A percentile compares a stretch with the other conserved stretches of the same genome.
Conservation (phyloP, 1,140 invertebrate genomes). For the Diorhabda sublineata region DNA sequence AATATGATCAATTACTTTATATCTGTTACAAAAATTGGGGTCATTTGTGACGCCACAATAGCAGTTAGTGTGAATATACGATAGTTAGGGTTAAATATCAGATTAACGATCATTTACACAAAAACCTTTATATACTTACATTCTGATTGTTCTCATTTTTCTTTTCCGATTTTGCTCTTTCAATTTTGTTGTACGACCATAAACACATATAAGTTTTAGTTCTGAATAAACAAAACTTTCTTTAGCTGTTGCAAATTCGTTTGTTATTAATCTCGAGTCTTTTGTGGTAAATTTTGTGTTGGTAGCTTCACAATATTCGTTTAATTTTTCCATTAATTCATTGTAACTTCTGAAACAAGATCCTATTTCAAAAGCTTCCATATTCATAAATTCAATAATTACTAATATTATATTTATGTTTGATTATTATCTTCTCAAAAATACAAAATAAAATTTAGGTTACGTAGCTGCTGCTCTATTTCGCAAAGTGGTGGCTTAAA, state of each 20-base stretch:
- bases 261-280: slow-evolving; percentile 17
- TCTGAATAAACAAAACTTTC: slow-evolving; percentile 21
- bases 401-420: too few species aligned
- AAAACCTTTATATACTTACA: neutral
- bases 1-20: too few species aligned
- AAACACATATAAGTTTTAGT: slow-evolving; percentile 13
- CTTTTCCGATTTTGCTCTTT: slow-evolving; percentile 3
- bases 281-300: slow-evolving; percentile 17
- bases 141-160: slow-evolving; percentile 18
- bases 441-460: neutral
- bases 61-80: too few species aligned
- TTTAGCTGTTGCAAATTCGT: slow-evolving; percentile 15
- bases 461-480: too few species aligned
- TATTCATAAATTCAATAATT: neutral
- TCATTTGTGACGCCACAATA: too few species aligned
- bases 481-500: too few species aligned
- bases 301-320: slow-evolving; percentile 9
- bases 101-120: too few species aligned
- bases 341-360: slow-evolving; percentile 19
- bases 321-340: slow-evolving; percentile 15
- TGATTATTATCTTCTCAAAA: neutral
- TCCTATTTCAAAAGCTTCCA: slow-evolving; percentile 20
- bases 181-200: slow-evolving; percentile 9
- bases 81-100: too few species aligned
- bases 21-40: too few species aligned